phyloP scores from a whole-genome alignment of 1,140 invertebrate species.

The Neotoxoptera formosana region DNA sequence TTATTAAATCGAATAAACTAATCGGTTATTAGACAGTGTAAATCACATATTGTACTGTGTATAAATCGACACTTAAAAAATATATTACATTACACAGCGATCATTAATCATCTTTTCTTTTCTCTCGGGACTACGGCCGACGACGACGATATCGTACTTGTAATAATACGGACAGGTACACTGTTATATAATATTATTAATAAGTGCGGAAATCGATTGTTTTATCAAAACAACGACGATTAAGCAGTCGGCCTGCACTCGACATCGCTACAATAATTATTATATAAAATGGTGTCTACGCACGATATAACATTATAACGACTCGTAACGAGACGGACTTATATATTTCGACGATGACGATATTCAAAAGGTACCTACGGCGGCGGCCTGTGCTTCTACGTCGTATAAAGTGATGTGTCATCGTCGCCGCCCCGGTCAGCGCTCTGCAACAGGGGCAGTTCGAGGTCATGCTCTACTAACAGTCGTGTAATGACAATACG shows the following conservation, averaged over 20 bases:
- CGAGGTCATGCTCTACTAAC: neutral
- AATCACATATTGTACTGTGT: neutral
- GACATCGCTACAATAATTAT: too few relatives aligned
- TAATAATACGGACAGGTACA: neutral
- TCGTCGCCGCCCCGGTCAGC: neutral
- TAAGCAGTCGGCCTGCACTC: neutral
- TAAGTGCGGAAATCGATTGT: neutral
- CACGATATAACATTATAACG: too few relatives aligned
- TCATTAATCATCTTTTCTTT: neutral
- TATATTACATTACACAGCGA: neutral
- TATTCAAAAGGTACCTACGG: too few relatives aligned
- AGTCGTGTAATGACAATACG: neutral
- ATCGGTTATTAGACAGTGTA: neutral
- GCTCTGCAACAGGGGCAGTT: neutral
- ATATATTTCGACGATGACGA: neutral
- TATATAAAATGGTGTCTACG: too few relatives aligned
- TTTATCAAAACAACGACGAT: neutral
- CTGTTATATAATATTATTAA: neutral
- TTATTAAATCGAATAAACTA: neutral
- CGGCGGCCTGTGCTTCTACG: neutral
- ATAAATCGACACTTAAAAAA: neutral
- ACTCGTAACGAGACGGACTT: neutral
- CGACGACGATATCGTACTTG: too few relatives aligned
- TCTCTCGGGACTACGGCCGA: neutral
- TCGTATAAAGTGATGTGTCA: constrained; percentile 22